Conservation (phyloP, 2,797 vertebrate species). For the Neomorphus geoffroyi region DNA sequence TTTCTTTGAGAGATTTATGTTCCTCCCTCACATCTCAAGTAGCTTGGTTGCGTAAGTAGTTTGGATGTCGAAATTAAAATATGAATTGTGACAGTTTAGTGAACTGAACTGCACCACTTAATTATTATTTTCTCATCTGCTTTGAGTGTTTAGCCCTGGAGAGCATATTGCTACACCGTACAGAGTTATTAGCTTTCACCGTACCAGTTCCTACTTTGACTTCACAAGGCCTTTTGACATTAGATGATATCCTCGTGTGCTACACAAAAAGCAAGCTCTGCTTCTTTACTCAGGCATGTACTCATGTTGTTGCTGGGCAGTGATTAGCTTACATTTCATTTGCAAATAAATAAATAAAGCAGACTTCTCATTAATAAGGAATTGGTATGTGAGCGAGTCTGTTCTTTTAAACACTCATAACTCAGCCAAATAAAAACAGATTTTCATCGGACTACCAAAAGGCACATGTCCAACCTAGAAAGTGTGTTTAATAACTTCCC, state of each 20-base stretch:
- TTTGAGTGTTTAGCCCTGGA: neutral
- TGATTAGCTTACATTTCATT: conserved; percentile 23
- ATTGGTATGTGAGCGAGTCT: neutral
- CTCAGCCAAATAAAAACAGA: conserved; percentile 44
- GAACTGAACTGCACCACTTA: neutral
- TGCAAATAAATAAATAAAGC: conserved; percentile 20
- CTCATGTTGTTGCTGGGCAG: neutral
- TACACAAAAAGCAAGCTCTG: neutral
- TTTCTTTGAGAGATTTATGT: neutral
- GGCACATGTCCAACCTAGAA: conserved; percentile 46
- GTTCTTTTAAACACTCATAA: conserved; percentile 44
- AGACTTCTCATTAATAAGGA: neutral
- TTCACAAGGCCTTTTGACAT: neutral
- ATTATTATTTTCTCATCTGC: neutral
- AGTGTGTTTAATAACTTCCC: conserved; percentile 37
- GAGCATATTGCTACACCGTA: neutral
- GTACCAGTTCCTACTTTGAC: neutral
- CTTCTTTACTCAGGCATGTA: neutral
- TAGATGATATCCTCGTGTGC: neutral
- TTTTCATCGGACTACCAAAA: conserved; percentile 27
- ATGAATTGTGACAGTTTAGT: neutral
- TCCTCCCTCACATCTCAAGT: neutral
- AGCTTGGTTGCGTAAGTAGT: neutral
- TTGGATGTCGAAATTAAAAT: neutral
- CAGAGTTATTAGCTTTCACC: neutral